These are phyloP conservation scores for Hypomecis punctinalis DNA, from an alignment of 2,888 invertebrate genomes.

Conservation along the genomic window DNA sequence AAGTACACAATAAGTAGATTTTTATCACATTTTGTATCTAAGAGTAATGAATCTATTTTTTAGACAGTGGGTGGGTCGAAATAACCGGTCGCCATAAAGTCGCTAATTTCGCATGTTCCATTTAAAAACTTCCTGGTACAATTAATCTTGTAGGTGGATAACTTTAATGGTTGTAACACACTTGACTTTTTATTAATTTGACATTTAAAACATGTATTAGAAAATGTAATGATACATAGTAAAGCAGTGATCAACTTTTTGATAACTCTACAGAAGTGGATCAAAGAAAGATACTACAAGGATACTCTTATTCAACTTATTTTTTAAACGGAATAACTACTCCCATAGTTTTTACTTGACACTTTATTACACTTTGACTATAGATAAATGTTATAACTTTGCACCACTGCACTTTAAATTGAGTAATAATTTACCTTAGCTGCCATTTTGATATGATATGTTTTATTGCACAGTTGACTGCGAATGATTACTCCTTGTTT, in stretches of 20 bases:
- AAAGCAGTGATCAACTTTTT: too few species aligned
- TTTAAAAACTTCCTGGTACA: conserved; percentile 32
- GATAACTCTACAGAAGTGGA: too few species aligned
- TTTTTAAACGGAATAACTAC: too few species aligned
- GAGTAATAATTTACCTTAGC: conserved; percentile 69
- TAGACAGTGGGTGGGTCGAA: conserved; percentile 26
- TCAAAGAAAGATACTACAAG: too few species aligned
- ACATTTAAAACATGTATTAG: conserved; percentile 9
- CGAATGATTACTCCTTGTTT: conserved; percentile 73
- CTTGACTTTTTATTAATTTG: conserved; percentile 8
- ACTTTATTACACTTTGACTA: too few species aligned
- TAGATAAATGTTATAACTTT: neutral
- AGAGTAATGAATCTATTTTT: conserved; percentile 13
- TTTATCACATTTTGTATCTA: conserved; percentile 7
- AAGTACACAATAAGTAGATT: neutral
- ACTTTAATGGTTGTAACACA: conserved; percentile 14
- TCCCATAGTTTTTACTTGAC: too few species aligned
- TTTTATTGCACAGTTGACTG: conserved; percentile 75
- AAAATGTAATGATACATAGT: conserved; percentile 1
- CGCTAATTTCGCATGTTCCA: conserved; percentile 26
- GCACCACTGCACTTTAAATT: conserved; percentile 21
- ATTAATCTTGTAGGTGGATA: conserved; percentile 28
- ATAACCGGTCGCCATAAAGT: conserved; percentile 29
- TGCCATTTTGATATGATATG: conserved; percentile 78
- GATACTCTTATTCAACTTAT: too few species aligned